These are phyloP conservation scores for Apamea crenata DNA, from an alignment of 2,888 invertebrate species.

Conservation along the genomic window DNA sequence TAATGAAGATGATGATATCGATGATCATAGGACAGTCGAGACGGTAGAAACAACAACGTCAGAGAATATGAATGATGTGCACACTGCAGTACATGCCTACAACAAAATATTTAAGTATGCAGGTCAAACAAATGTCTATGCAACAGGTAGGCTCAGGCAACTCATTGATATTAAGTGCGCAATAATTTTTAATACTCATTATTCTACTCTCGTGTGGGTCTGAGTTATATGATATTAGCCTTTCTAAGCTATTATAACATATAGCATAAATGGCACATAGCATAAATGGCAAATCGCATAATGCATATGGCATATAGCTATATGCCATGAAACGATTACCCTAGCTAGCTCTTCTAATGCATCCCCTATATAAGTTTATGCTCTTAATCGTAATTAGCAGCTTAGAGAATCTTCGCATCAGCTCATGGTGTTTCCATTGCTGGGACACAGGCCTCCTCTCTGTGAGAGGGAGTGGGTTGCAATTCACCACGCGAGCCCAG, in stretches of 20 bases:
- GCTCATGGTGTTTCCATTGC: neutral
- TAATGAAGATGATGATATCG: neutral
- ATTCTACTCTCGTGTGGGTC: slow-evolving; percentile 29
- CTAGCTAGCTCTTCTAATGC: neutral
- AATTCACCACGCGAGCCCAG: neutral
- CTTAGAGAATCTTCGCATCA: neutral
- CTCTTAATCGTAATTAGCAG: no score
- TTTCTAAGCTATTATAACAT: slow-evolving; percentile 48
- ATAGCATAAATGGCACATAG: no score
- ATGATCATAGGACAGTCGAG: neutral
- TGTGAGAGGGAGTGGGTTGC: neutral
- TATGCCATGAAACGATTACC: neutral
- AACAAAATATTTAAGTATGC: slow-evolving; percentile 48
- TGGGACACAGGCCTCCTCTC: neutral
- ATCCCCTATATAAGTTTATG: neutral
- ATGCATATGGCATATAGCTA: no score
- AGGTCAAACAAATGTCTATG: slow-evolving; percentile 22
- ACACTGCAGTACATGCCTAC: neutral
- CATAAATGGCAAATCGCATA: no score
- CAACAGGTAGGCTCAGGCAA: slow-evolving; percentile 14
- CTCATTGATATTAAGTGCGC: slow-evolving; percentile 44
- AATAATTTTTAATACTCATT: slow-evolving; percentile 49
- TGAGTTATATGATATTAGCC: slow-evolving; percentile 23
- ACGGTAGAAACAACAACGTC: neutral
- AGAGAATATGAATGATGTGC: neutral